A percentile compares a stretch with the other conserved stretches of the same genome.
phyloP scores from a whole-genome alignment of 2,888 invertebrate species.

The Diadegma fenestrale region DNA sequence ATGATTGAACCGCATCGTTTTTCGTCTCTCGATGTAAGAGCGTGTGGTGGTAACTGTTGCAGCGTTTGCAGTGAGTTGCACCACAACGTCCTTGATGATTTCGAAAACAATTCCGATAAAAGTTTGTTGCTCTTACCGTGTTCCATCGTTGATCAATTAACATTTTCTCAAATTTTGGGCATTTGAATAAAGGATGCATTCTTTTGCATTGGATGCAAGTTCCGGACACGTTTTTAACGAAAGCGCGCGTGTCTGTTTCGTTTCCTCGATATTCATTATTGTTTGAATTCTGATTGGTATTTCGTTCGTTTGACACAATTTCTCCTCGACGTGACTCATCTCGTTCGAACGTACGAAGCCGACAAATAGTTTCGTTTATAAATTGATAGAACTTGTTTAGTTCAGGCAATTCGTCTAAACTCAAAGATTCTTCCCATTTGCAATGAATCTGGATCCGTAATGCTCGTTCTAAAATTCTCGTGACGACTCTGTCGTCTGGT shows the following conservation, averaged over 20 bases:
- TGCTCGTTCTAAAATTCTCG: conserved; percentile 24
- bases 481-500: conserved; percentile 15
- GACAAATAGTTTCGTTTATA: conserved; percentile 18
- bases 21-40: conserved; percentile 43
- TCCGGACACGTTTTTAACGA: background rate
- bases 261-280: background rate
- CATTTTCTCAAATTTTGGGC: conserved; percentile 25
- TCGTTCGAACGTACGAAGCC: conserved; percentile 25
- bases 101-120: conserved; percentile 47
- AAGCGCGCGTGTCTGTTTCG: background rate
- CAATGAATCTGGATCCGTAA: conserved; percentile 27
- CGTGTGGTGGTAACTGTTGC: conserved; percentile 39
- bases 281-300: background rate
- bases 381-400: conserved; percentile 39
- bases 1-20: too few species aligned
- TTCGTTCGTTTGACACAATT: background rate
- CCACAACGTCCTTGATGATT: conserved; percentile 28
- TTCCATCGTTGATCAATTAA: conserved; percentile 37
- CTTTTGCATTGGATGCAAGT: conserved; percentile 36
- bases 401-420: conserved; percentile 3
- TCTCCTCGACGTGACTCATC: conserved; percentile 15
- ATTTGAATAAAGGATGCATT: conserved; percentile 43
- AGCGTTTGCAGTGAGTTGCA: conserved; percentile 36
- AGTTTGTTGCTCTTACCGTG: background rate
- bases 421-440: conserved; percentile 38